Evolutionary conservation across 2,797 vertebrate genomes (phyloP).

Genomic region (Tragopan temminckii): DNA sequence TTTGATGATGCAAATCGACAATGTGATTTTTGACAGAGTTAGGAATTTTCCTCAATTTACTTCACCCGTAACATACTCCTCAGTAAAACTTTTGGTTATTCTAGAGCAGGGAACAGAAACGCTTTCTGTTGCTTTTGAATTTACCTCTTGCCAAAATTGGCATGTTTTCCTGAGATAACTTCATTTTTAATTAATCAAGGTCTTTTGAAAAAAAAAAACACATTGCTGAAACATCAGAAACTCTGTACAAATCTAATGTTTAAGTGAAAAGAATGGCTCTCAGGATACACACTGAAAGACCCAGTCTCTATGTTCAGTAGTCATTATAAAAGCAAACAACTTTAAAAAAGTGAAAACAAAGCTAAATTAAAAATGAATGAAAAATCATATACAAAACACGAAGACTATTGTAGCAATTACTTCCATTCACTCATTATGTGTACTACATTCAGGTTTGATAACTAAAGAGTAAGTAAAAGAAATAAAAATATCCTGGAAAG

Average conservation of each 20-base stretch:
- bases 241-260: not conserved
- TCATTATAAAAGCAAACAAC: not conserved
- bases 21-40: not conserved
- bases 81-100: not conserved
- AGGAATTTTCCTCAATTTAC: not conserved
- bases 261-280: not conserved
- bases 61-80: not conserved
- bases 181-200: not conserved
- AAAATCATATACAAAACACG: not conserved
- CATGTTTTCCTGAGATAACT: not conserved
- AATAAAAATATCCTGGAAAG: not conserved
- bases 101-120: not conserved
- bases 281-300: not conserved
- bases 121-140: accelerated
- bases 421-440: not conserved
- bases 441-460: not conserved
- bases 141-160: not conserved
- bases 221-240: not conserved
- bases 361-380: not conserved
- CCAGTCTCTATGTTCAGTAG: not conserved
- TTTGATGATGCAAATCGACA: not conserved
- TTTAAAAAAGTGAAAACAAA: not conserved
- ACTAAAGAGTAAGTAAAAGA: not conserved
- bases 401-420: not conserved
- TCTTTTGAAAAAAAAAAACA: not conserved